These are phyloP conservation scores for Pithys albifrons DNA, from an alignment of 2,113 vertebrate genomes.

Conservation along the genomic window DNA sequence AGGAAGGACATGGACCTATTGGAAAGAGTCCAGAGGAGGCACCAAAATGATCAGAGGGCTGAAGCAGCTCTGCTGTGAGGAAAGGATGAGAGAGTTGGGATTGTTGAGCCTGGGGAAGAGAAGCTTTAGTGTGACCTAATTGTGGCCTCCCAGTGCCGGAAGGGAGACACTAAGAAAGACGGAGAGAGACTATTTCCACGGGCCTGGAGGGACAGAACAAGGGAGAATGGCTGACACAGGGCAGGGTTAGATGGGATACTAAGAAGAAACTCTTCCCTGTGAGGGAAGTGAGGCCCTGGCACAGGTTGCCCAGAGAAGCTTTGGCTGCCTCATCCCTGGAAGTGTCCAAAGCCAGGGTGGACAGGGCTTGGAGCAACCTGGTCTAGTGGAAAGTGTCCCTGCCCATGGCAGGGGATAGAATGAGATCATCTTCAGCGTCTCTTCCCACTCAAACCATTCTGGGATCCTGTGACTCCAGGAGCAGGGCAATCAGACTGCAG, in stretches of 20 bases:
- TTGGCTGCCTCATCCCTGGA: background rate
- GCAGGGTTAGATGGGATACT: rapidly evolving
- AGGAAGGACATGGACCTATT: background rate
- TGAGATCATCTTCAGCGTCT: background rate
- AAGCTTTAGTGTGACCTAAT: background rate
- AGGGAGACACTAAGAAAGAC: background rate
- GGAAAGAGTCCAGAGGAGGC: background rate
- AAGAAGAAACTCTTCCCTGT: background rate
- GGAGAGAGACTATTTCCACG: background rate
- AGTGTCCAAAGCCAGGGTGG: background rate
- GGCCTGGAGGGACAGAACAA: background rate
- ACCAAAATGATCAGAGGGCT: background rate
- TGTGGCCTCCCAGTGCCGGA: background rate
- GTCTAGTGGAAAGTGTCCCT: background rate
- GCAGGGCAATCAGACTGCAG: background rate
- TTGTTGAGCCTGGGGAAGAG: background rate
- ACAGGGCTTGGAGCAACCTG: background rate
- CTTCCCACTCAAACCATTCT: background rate
- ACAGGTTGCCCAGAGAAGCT: background rate
- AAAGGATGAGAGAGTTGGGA: background rate
- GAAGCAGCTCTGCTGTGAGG: background rate
- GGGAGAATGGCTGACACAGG: background rate
- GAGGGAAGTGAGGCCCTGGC: background rate
- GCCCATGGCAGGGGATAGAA: rapidly evolving
- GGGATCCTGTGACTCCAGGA: rapidly evolving